Conservation (phyloP, 1,140 invertebrate species). For the Stegodyphus dumicola region DNA sequence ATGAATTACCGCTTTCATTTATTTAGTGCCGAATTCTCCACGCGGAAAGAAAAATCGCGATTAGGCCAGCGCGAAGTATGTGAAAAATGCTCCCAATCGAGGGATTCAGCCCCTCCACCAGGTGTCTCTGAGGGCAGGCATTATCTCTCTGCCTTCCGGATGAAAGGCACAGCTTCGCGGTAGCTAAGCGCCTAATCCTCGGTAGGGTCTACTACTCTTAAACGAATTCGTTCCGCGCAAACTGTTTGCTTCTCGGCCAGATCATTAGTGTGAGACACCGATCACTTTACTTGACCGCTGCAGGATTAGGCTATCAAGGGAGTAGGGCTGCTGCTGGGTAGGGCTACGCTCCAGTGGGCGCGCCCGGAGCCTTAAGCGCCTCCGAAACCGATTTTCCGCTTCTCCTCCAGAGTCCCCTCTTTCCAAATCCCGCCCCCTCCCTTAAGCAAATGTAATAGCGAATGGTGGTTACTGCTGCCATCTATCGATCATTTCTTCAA, state of each 20-base stretch:
- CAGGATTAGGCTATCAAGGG: constrained; percentile 55
- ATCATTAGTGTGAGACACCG: constrained; percentile 60
- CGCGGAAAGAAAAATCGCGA: neutral
- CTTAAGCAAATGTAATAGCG: constrained; percentile 34
- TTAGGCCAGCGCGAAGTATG: constrained; percentile 35
- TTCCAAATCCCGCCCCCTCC: constrained; percentile 21
- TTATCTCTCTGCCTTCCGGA: constrained; percentile 46
- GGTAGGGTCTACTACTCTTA: constrained; percentile 16
- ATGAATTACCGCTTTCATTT: constrained; percentile 49
- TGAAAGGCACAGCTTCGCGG: constrained; percentile 46
- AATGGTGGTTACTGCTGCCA: constrained; percentile 34
- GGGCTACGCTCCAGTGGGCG: constrained; percentile 21
- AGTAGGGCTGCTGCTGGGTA: constrained; percentile 4
- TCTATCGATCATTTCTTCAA: constrained; percentile 6
- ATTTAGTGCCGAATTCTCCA: constrained; percentile 32
- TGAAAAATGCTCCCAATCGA: constrained; percentile 50
- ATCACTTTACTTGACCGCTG: constrained; percentile 62
- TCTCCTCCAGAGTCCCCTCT: constrained; percentile 28
- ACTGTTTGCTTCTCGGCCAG: constrained; percentile 60
- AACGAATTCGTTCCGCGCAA: constrained; percentile 61
- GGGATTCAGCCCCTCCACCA: neutral
- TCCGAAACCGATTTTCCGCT: constrained; percentile 56
- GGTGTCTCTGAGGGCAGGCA: constrained; percentile 41
- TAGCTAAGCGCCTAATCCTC: constrained; percentile 57
- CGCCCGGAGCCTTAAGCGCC: constrained; percentile 43